A percentile compares a stretch with the other conserved stretches of the same genome.
Conservation (phyloP, 2,797 vertebrate genomes). For the Bovichtus variegatus region DNA sequence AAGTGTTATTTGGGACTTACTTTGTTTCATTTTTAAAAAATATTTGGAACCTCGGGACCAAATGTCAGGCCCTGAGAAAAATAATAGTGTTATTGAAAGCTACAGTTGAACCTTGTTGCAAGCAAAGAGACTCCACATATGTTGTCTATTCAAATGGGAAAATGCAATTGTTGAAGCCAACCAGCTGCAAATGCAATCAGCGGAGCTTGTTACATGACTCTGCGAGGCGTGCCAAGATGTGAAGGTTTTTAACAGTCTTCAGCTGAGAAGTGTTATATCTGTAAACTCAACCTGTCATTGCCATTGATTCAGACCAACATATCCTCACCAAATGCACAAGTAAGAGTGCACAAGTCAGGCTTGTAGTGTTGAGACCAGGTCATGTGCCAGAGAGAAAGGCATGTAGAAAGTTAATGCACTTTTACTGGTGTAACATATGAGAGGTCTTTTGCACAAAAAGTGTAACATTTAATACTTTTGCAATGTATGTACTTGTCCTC, state of each 20-base stretch:
- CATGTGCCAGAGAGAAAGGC: neutral
- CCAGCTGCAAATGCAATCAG: conserved; percentile 77
- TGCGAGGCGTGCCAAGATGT: conserved; percentile 59
- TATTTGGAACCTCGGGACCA: conserved; percentile 2
- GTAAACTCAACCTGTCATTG: conserved; percentile 49
- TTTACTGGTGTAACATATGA: conserved; percentile 11
- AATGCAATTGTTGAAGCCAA: conserved; percentile 70
- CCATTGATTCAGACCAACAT: conserved; percentile 15
- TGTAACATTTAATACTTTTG: conserved; percentile 2
- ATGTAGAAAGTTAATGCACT: conserved; percentile 1
- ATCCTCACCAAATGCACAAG: conserved; percentile 1
- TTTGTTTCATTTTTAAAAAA: conserved; percentile 26
- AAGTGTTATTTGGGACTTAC: conserved; percentile 21
- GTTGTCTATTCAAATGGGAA: conserved; percentile 65
- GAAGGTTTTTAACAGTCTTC: conserved; percentile 56
- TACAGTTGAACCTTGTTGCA: conserved; percentile 24
- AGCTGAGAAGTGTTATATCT: conserved; percentile 39
- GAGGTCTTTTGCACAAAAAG: neutral
- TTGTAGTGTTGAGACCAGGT: neutral
- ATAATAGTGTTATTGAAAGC: conserved; percentile 21
- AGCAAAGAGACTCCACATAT: conserved; percentile 63
- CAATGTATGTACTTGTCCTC: neutral
- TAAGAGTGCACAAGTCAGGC: neutral
- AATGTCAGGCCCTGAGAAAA: conserved; percentile 12
- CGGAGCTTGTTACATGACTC: conserved; percentile 61